Evolutionary conservation across 2,888 invertebrate species (phyloP), one percentile per base, ranked within the genome.

Genomic region (Gymnosoma rotundatum): DNA sequence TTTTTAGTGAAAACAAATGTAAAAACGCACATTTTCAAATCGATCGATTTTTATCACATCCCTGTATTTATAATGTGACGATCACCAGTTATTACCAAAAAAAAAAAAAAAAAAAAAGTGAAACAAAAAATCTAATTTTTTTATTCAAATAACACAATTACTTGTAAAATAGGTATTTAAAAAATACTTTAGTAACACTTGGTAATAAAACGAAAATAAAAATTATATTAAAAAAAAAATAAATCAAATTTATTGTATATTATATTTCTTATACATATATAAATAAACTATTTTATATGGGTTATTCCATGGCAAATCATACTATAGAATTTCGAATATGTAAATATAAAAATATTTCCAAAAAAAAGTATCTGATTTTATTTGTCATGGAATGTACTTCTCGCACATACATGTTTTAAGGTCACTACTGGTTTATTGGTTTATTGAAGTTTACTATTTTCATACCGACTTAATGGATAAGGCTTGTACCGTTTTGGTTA

Each of bases 191-290:
- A 76, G 50, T 38, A 60, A 52, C 25, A 78, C 69, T 76, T 81
- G 81, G 73, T 84, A 81, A 81, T 78, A 81, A 79, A 63, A 58
- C 9, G 60, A 66, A 76, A 66, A 74, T 60, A 58, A 63, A 84
- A 7, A 60, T 58, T 7, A 32, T 58, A 12, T 14, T 48, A 5
- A 48, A 12, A 7, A 48, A 48, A 48, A n/a, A 48, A n/a, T 0
- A 48, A 42, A 12, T 25, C 25, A 32, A 32, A 32, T 1, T 32
- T 32, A 32, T 2, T 32, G 32, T 32, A 32, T 32, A 32, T 32
- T 2, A 25, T 25, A 4, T n/a, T n/a, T n/a, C n/a, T n/a, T n/a
- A n/a, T n/a, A n/a, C n/a, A n/a, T n/a, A n/a, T n/a, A n/a, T n/a
- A n/a, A n/a, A n/a, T n/a, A n/a, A 32, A 32, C 12, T 12, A 42